Evolutionary conservation across 2,888 invertebrate species (phyloP).

Genomic region (Leucophenga maculata): DNA sequence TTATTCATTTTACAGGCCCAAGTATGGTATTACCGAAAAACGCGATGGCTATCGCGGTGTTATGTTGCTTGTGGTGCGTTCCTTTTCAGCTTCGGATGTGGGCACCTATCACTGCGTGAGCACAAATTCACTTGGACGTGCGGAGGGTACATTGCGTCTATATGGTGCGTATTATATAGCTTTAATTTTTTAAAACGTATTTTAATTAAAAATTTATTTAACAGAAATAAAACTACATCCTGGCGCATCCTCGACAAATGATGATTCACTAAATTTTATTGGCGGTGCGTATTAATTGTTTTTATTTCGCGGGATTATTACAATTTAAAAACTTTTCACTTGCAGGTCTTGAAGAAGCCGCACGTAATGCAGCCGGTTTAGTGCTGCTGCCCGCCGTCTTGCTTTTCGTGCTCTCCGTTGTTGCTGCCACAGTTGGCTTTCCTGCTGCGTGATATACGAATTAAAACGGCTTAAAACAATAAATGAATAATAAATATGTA

Average conservation of each 20-base stretch:
- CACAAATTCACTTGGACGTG: conserved; percentile 79
- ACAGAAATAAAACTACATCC: conserved; percentile 72
- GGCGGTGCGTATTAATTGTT: conserved; percentile 53
- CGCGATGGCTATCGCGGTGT: conserved; percentile 71
- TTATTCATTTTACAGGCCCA: conserved; percentile 61
- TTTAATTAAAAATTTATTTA: conserved; percentile 26
- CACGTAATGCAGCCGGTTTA: conserved; percentile 46
- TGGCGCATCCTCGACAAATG: conserved; percentile 67
- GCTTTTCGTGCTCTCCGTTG: conserved; percentile 35
- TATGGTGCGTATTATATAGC: conserved; percentile 73
- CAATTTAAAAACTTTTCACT: not conserved
- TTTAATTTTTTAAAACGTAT: conserved; percentile 12
- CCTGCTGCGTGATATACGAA: conserved; percentile 53
- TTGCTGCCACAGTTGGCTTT: conserved; percentile 25
- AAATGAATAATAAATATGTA: conserved; percentile 61
- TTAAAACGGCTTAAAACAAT: conserved; percentile 58
- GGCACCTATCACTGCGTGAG: conserved; percentile 85
- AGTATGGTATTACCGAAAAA: conserved; percentile 72
- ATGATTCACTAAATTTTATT: conserved; percentile 70
- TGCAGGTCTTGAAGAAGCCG: conserved; percentile 58
- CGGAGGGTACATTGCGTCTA: conserved; percentile 78
- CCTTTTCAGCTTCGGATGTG: conserved; percentile 76
- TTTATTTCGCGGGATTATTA: not conserved
- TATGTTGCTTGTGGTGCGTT: conserved; percentile 71
- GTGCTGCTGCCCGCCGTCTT: conserved; percentile 6